Evolutionary conservation across 2,888 invertebrate species (phyloP).

Genomic region (Euplexia lucipara): DNA sequence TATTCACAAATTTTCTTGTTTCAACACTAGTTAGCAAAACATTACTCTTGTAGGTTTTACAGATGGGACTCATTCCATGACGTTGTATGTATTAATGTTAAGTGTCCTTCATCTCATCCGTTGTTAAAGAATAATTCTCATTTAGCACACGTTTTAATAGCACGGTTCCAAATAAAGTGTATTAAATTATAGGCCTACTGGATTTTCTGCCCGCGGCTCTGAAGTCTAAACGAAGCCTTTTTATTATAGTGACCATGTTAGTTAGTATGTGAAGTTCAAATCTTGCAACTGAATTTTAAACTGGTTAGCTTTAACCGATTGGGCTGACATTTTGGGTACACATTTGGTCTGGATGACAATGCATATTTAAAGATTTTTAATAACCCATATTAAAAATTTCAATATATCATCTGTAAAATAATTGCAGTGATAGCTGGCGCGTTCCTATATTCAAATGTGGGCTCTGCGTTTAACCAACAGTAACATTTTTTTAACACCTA

Average conservation of each 20-base stretch:
- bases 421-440: neutral
- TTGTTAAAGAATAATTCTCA: constrained; percentile 47
- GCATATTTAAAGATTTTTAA: too few species aligned
- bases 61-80: constrained; percentile 26
- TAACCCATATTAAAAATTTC: too few species aligned
- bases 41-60: constrained; percentile 1
- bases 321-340: too few species aligned
- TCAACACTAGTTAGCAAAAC: neutral
- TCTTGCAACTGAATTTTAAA: too few species aligned
- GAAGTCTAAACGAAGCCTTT: constrained; percentile 12
- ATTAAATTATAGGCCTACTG: constrained; percentile 40
- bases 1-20: constrained; percentile 15
- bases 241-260: neutral
- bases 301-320: too few species aligned
- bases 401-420: too few species aligned
- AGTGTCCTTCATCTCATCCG: constrained; percentile 29
- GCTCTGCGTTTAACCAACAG: constrained; percentile 1
- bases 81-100: constrained; percentile 14
- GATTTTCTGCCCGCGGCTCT: constrained; percentile 19
- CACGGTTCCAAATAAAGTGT: constrained; percentile 29
- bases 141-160: constrained; percentile 45
- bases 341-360: too few species aligned
- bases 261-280: too few species aligned
- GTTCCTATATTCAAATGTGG: constrained; percentile 12
- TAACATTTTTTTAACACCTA: neutral